These are phyloP conservation scores for Coelopa pilipes DNA, from an alignment of 2,888 invertebrate genomes.

Conservation along the genomic window DNA sequence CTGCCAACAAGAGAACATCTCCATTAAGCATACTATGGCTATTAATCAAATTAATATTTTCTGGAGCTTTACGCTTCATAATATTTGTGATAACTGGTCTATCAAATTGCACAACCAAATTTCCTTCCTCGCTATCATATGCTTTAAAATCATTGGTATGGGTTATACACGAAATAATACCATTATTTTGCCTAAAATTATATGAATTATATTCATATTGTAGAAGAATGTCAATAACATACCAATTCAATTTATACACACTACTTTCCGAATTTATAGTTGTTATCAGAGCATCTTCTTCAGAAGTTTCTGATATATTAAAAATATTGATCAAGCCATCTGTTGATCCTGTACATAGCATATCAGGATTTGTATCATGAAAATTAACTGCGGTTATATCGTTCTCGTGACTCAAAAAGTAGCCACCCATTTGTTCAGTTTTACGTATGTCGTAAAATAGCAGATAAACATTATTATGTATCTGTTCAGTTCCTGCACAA, in stretches of 20 bases:
- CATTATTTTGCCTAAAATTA: slow-evolving; percentile 59
- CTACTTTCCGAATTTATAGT: slow-evolving; percentile 84
- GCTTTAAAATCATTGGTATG: slow-evolving; percentile 78
- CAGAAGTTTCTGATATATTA: slow-evolving; percentile 77
- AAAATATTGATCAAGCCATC: slow-evolving; percentile 89
- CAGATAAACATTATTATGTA: slow-evolving; percentile 75
- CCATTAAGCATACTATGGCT: slow-evolving; percentile 68
- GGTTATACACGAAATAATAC: slow-evolving; percentile 74
- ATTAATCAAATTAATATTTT: slow-evolving; percentile 75
- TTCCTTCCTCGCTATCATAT: slow-evolving; percentile 75
- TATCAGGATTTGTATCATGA: slow-evolving; percentile 74
- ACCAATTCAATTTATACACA: slow-evolving; percentile 75
- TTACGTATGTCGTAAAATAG: slow-evolving; percentile 84
- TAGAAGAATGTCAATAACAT: slow-evolving; percentile 16
- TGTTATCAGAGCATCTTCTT: slow-evolving; percentile 83
- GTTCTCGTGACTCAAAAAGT: slow-evolving; percentile 83
- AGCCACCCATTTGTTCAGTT: slow-evolving; percentile 76
- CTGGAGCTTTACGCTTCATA: slow-evolving; percentile 71
- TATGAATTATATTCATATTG: too few relatives aligned
- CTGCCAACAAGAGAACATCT: slow-evolving; percentile 72
- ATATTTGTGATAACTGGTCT: slow-evolving; percentile 71
- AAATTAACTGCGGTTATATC: slow-evolving; percentile 83
- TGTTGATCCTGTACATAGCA: slow-evolving; percentile 79
- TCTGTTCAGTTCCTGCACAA: slow-evolving; percentile 79
- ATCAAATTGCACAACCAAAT: slow-evolving; percentile 70